A percentile compares a stretch with the other conserved stretches of the same genome.
Conservation (phyloP, 2,113 vertebrate species). For the Callocephalon fimbriatum region DNA sequence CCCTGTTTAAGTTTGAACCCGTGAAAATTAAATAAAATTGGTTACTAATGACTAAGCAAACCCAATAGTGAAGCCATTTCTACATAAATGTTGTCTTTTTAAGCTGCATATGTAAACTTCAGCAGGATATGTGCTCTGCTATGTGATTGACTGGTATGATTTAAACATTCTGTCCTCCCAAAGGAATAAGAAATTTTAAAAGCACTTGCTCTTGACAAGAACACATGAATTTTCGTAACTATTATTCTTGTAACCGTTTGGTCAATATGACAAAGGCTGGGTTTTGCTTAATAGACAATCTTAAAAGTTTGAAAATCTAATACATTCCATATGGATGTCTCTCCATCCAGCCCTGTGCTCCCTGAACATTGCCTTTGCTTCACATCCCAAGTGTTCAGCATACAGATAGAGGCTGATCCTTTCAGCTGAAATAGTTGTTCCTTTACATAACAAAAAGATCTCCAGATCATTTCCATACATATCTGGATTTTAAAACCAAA, state of each 20-base stretch:
- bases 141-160: background rate
- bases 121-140: background rate
- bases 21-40: background rate
- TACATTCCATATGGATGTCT: background rate
- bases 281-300: background rate
- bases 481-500: background rate
- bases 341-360: background rate
- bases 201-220: background rate
- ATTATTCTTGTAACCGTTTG: background rate
- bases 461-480: background rate
- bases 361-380: background rate
- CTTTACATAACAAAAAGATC: background rate
- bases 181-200: background rate
- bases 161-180: background rate
- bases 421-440: background rate
- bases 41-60: background rate
- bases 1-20: no score
- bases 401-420: background rate
- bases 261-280: background rate
- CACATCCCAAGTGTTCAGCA: background rate
- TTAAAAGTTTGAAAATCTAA: background rate
- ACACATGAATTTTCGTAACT: background rate
- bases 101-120: background rate
- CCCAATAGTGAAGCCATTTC: background rate
- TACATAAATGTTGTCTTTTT: background rate